Evolutionary conservation across 1,140 invertebrate genomes (phyloP), one percentile per base, ranked within the genome.

Genomic region (Dysdera silvatica): DNA sequence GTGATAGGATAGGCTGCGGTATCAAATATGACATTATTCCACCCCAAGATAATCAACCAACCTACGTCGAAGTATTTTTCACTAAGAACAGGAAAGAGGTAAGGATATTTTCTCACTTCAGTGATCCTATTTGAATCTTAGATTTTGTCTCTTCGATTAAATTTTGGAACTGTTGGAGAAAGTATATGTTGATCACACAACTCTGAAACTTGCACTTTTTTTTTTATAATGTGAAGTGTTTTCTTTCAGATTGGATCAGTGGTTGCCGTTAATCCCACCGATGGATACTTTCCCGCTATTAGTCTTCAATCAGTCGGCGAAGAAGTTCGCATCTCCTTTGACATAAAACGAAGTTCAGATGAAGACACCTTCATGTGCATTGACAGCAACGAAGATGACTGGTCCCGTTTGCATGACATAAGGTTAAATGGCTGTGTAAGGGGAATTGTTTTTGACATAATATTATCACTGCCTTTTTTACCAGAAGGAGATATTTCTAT

Each of bases 331-430:
- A 53, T 78, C 2, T 70, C 68, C 18, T 67, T 76, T 20, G 73
- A 76, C 48, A 72, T 74, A 0, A 72, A 74, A 28, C 79, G 77
- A 76, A 67, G 72, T 3, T 71, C 74, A 16, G 74, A 79, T 31
- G 75, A 79, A 40, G 74, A 79, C 18, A 76, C 74, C 32, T 73
- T 76, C 28, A 82, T 82, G 81, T 75, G 78, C 40, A 75, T 82
- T 20, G 81, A 82, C 66, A 78, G 74, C 47, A 75, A 75, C 49
- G 81, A 82, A 69, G 81, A 82, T 23, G 81, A 82, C 16, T 82
- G 81, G 81, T 74, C 75, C 16, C 62, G 80, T 23, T 71, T 82
- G 33, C 78, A 81, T 71, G 80, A 82, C 65, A 75, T 82, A 55
- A 72, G 75, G 29, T 67, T 81, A 16, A 81, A 79, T 72, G 81